Conservation (phyloP, 2,888 invertebrate species). For the Hemaris fuciformis region DNA sequence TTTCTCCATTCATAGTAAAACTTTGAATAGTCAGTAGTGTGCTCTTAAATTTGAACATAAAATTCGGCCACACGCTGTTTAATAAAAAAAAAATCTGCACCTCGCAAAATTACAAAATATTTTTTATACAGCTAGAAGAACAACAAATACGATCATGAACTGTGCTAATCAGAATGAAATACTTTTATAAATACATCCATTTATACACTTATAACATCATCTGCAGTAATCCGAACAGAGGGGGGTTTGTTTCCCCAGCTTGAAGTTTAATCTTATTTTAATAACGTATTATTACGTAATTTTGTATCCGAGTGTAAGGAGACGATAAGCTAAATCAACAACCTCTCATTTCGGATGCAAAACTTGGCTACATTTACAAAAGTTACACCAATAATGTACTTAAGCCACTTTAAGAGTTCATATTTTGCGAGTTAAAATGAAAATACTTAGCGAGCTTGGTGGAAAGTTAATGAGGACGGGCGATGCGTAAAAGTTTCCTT, state of each 20-base stretch:
- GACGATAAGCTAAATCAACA: conserved; percentile 47
- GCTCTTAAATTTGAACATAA: too few relatives aligned
- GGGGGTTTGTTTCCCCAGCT: conserved; percentile 26
- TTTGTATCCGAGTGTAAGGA: conserved; percentile 45
- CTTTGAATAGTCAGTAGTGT: too few relatives aligned
- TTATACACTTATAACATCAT: background rate
- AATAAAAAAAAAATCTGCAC: too few relatives aligned
- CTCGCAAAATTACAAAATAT: too few relatives aligned
- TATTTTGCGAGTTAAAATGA: background rate
- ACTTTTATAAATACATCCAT: background rate
- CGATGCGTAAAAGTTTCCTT: background rate
- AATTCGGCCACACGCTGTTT: too few relatives aligned
- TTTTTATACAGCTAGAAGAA: background rate
- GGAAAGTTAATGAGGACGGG: background rate
- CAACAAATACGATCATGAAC: background rate
- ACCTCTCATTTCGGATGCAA: conserved; percentile 31
- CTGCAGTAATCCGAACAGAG: conserved; percentile 11
- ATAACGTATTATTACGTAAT: conserved; percentile 49
- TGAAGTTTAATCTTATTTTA: conserved; percentile 44
- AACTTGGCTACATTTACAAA: conserved; percentile 36
- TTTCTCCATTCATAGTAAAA: too few relatives aligned
- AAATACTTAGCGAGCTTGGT: background rate
- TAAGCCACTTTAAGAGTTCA: conserved; percentile 20
- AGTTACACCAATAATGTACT: conserved; percentile 28
- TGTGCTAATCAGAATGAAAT: background rate